These are phyloP conservation scores for Pristionchus fissidentatus DNA, from an alignment of 2,888 invertebrate species.

Conservation along the genomic window DNA sequence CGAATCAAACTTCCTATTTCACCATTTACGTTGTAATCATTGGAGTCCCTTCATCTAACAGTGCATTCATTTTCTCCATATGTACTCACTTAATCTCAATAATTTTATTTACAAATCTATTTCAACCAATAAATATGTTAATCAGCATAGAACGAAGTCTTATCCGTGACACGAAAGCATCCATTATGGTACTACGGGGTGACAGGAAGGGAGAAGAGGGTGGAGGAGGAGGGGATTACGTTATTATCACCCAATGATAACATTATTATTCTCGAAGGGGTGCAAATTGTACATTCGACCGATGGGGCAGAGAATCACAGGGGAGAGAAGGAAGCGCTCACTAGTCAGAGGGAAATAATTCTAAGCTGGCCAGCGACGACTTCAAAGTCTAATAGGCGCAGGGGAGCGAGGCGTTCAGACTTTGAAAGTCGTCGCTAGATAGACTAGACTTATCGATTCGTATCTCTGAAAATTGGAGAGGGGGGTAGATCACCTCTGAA, in stretches of 20 bases:
- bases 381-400: no score
- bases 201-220: background rate
- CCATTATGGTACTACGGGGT: background rate
- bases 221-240: background rate
- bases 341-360: background rate
- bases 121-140: conserved; percentile 19
- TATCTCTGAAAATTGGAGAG: background rate
- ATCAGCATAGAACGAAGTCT: background rate
- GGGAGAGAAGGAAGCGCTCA: background rate
- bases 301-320: background rate
- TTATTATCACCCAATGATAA: background rate
- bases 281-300: no score
- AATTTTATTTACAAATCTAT: conserved; percentile 19
- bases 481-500: background rate
- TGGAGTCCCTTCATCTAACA: no score
- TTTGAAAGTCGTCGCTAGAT: background rate
- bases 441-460: background rate
- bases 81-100: background rate
- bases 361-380: no score
- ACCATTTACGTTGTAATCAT: no score
- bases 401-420: no score
- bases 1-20: no score
- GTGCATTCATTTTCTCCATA: no score
- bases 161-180: background rate
- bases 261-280: background rate